A percentile compares a stretch with the other conserved stretches of the same genome.
These are phyloP conservation scores for Amazona guildingii DNA, from an alignment of 2,113 vertebrate species.

Conservation along the genomic window DNA sequence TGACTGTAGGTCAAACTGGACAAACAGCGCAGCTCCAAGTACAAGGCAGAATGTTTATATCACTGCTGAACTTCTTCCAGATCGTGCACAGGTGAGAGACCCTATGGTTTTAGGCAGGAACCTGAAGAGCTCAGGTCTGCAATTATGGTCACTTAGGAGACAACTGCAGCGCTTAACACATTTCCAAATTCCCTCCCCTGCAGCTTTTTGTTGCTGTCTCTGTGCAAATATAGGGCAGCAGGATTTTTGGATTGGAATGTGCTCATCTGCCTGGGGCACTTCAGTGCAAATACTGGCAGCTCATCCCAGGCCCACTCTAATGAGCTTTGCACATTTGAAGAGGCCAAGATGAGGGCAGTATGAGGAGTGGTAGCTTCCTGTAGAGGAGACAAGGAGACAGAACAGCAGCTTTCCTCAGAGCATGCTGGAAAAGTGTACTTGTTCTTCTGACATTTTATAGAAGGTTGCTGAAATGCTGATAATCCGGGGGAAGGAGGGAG, in stretches of 20 bases:
- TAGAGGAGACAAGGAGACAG: not conserved
- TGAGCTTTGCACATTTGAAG: not conserved
- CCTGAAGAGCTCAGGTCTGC: not conserved
- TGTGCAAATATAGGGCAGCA: slow-evolving; percentile 38
- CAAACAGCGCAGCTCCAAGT: not conserved
- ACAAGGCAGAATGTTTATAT: not conserved
- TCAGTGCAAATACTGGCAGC: slow-evolving; percentile 11
- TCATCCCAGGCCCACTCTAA: slow-evolving; percentile 8
- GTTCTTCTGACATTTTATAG: slow-evolving; percentile 29
- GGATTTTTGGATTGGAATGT: not conserved
- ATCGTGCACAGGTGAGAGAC: slow-evolving; percentile 11
- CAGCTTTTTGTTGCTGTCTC: slow-evolving; percentile 36
- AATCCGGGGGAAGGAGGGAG: not conserved
- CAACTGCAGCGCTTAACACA: slow-evolving; percentile 21
- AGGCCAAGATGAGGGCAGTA: not conserved
- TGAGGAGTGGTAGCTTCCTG: slow-evolving; percentile 17
- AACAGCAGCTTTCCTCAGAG: not conserved
- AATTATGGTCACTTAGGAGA: slow-evolving; percentile 49
- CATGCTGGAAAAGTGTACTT: not conserved
- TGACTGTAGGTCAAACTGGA: not conserved
- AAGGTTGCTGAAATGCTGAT: slow-evolving; percentile 18
- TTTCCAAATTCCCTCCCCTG: slow-evolving; percentile 38
- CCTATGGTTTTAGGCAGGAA: not conserved
- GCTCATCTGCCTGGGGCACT: slow-evolving; percentile 39
- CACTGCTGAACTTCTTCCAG: slow-evolving; percentile 4